Evolutionary conservation across 1,140 invertebrate genomes (phyloP).

Genomic region (Chironomus striatipennis): DNA sequence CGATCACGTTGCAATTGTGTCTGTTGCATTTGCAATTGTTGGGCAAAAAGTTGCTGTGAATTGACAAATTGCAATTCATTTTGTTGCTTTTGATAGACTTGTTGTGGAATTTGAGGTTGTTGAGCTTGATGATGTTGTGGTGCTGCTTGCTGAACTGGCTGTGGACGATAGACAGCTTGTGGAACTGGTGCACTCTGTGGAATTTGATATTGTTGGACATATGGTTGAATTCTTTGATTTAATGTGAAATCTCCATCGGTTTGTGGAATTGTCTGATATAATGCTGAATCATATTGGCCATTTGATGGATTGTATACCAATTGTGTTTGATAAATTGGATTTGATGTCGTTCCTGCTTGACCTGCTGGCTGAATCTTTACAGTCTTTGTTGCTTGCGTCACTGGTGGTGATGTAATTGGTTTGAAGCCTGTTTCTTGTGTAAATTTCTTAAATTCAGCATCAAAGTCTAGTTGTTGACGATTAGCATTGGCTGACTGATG

Average conservation of each 20-base stretch:
- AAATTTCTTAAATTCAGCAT: constrained; percentile 66
- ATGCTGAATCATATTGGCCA: constrained; percentile 69
- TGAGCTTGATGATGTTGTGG: constrained; percentile 28
- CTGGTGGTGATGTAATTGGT: constrained; percentile 33
- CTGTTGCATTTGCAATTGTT: constrained; percentile 57
- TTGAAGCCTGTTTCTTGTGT: constrained; percentile 59
- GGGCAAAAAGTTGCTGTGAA: constrained; percentile 62
- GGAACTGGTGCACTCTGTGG: constrained; percentile 38
- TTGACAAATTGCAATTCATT: constrained; percentile 56
- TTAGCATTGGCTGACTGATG: constrained; percentile 32
- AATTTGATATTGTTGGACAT: constrained; percentile 51
- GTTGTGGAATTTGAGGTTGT: constrained; percentile 47
- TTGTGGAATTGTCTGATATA: constrained; percentile 67
- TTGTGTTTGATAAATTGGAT: constrained; percentile 65
- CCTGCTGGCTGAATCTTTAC: constrained; percentile 36
- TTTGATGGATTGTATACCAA: constrained; percentile 66
- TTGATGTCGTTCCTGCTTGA: constrained; percentile 39
- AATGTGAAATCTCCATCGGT: constrained; percentile 58
- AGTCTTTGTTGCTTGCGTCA: constrained; percentile 39
- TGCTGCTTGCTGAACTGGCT: constrained; percentile 34
- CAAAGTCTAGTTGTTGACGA: constrained; percentile 52
- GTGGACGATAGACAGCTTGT: constrained; percentile 32
- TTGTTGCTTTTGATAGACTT: constrained; percentile 62
- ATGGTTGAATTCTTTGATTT: constrained; percentile 64
- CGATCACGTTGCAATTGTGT: constrained; percentile 44